Evolutionary conservation across 2,888 invertebrate species (phyloP), one percentile per base, ranked within the genome.

Genomic region (Lissocephala sabroskyi): DNA sequence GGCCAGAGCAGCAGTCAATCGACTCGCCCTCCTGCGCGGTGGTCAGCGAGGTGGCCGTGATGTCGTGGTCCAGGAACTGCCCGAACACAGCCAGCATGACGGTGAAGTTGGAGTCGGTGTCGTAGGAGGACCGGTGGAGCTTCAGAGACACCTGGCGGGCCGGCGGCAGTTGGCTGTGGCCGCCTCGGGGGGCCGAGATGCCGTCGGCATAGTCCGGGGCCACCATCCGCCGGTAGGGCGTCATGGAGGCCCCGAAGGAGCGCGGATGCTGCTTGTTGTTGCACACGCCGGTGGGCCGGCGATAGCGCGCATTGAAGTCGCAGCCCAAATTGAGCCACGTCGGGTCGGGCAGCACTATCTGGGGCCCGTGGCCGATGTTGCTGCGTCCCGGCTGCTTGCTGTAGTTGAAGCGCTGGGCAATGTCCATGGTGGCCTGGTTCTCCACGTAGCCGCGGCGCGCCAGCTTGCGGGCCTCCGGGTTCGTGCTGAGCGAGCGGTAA

Each of bases 51-150:
- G 94, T 95, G 4, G 94, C 92, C 0, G 94, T 94, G 46, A 95
- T 90, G 62, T 95, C 95, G 63, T 95, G 95, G 82, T 95, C 94
- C 10, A 95, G 78, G 83, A 96, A 95, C 85, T 95, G 95, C 0
- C 95, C 95, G 88, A 94, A 95, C 3, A 94, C 92, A 0, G 95
- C 94, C 53, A 95, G 81, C 91, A 95, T 92, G 0, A 93, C 92
- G 0, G 93, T 91, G 80, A 94, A 93, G 59, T 89, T 86, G 0
- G 90, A 89, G 82, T 94, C 93, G 40, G 89, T 89, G 29, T 88
- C 88, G 75, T 92, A 91, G 56, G 89, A 88, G 0, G 93, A 90
- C 0, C 92, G 86, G 81, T 93, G 93, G 0, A 94, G 90, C 14
- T 88, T 87, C 13, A 90, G 82, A 61, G 93, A 94, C 4, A 95